These are phyloP conservation scores for Sebastolobus alascanus DNA, from an alignment of 2,797 vertebrate species.

Conservation along the genomic window DNA sequence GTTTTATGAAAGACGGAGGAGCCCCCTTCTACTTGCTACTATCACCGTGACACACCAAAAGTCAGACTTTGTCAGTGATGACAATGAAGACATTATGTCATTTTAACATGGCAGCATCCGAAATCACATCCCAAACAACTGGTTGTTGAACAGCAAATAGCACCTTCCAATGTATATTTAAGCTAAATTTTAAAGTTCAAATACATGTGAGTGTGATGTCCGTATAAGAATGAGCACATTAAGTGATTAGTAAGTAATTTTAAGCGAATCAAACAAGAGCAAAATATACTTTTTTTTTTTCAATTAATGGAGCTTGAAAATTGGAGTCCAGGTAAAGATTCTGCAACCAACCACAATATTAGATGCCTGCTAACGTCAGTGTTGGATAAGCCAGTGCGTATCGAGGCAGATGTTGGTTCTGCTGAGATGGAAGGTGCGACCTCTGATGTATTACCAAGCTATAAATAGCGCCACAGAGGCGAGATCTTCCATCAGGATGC, in stretches of 20 bases:
- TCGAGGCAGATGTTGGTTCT: constrained; percentile 78
- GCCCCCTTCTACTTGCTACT: constrained; percentile 16
- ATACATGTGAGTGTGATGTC: background rate
- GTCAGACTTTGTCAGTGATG: constrained; percentile 18
- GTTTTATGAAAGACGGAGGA: constrained; percentile 49
- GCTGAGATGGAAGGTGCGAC: constrained; percentile 79
- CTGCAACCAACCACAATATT: constrained; percentile 14
- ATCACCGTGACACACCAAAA: constrained; percentile 24
- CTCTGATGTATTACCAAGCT: constrained; percentile 81
- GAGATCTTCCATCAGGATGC: constrained; percentile 79
- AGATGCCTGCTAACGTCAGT: constrained; percentile 36
- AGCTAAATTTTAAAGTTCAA: background rate
- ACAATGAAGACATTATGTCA: background rate
- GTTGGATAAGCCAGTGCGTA: constrained; percentile 64
- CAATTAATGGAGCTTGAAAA: background rate
- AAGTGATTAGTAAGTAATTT: too few relatives aligned
- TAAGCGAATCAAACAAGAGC: background rate
- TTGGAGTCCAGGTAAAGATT: constrained; percentile 12
- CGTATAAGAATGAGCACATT: background rate
- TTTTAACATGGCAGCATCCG: background rate
- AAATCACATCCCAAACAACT: background rate
- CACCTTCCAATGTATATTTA: background rate
- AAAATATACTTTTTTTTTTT: background rate
- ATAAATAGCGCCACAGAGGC: constrained; percentile 81
- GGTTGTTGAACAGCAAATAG: background rate